A percentile compares a stretch with the other conserved stretches of the same genome.
Evolutionary conservation across 2,797 vertebrate species (phyloP).

Genomic region (Etheostoma nigrum): DNA sequence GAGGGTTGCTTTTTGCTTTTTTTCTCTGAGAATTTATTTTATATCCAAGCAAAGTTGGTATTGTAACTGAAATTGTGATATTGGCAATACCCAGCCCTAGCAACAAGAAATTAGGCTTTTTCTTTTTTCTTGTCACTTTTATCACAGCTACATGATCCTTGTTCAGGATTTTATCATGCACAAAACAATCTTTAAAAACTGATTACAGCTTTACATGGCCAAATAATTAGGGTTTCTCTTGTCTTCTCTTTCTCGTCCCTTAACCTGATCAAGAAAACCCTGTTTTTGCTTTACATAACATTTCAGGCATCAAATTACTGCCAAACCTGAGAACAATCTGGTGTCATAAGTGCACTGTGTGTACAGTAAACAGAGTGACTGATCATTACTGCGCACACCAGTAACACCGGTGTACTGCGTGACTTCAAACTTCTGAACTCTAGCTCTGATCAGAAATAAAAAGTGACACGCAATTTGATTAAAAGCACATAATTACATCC

Average conservation of each 20-base stretch:
- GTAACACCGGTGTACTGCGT: background rate
- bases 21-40: too few relatives aligned
- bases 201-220: background rate
- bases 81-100: background rate
- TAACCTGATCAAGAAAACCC: background rate
- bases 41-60: too few relatives aligned
- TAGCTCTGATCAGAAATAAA: background rate
- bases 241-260: background rate
- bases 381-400: background rate
- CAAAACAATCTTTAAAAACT: background rate
- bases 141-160: background rate
- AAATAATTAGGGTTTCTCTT: background rate
- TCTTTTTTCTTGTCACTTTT: background rate
- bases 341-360: background rate
- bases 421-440: background rate
- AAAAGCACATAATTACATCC: background rate
- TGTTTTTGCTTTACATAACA: constrained; percentile 9
- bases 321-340: background rate
- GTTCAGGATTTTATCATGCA: background rate
- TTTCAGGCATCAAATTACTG: constrained; percentile 20
- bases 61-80: too few relatives aligned
- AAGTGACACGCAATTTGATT: background rate
- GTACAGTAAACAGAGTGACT: constrained; percentile 13
- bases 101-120: background rate
- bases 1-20: too few relatives aligned